Evolutionary conservation across 2,888 invertebrate species (phyloP).

Genomic region (Cryptocephalus moraei): DNA sequence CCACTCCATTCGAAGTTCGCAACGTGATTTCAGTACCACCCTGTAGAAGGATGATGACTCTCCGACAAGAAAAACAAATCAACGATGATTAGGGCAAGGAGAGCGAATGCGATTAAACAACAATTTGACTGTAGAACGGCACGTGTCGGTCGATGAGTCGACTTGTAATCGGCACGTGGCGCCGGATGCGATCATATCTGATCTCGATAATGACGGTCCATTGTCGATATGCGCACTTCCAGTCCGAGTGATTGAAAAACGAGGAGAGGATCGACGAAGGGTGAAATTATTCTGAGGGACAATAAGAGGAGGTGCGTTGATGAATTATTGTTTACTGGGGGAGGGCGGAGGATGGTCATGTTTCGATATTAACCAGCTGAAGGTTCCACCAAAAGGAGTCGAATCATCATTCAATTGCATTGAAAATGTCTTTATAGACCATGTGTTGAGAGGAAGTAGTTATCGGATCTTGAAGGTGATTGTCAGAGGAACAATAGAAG

Average conservation of each 20-base stretch:
- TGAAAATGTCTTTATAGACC: not conserved
- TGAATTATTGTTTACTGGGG: too few species aligned
- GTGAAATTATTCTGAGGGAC: too few species aligned
- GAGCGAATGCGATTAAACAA: constrained; percentile 21
- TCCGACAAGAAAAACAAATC: constrained; percentile 10
- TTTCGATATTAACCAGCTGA: too few species aligned
- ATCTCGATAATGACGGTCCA: constrained; percentile 11
- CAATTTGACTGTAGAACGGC: constrained; percentile 18
- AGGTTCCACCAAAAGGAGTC: too few species aligned
- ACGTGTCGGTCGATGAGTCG: constrained; percentile 10
- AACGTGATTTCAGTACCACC: too few species aligned
- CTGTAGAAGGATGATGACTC: constrained; percentile 1
- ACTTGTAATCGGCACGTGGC: constrained; percentile 17
- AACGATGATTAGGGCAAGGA: constrained; percentile 4
- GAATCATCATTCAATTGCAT: too few species aligned
- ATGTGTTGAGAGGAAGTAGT: not conserved
- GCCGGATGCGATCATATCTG: constrained; percentile 21
- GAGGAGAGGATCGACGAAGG: too few species aligned
- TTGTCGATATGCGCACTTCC: constrained; percentile 11
- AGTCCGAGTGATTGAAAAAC: too few species aligned
- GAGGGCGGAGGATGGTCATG: too few species aligned
- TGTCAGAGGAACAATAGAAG: not conserved
- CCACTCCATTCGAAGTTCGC: too few species aligned
- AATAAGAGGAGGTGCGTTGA: too few species aligned
- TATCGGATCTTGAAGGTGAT: not conserved